Base-by-base conservation (phyloP, 2,797 vertebrate species). In the Cercopithecus mitis region DNA sequence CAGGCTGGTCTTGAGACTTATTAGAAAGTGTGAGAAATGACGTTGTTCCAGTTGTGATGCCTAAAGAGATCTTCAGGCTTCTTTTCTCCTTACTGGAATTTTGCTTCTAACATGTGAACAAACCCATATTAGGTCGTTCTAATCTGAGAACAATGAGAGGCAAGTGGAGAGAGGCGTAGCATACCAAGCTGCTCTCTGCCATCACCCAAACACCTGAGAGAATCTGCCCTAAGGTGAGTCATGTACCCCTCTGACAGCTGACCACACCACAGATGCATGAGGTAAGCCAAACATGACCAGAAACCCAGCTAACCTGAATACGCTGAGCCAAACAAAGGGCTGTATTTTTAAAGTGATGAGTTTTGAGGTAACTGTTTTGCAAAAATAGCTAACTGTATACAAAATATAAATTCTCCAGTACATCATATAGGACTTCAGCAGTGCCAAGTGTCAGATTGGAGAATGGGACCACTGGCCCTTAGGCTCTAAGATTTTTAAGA, bases 371-470 rank as follows among this genome's bases (percentile, higher is more conserved):
- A 25, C 36, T 41, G 3, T 4, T 22, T 8, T 20, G 52, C 64
- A 25, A 36, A 22, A 55, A 24, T 39, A 64, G 36, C 30, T 43
- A 79, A 2, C 7, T 14, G 7, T 7, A 36, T 20, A 9, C 39
- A 25, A 82, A 41, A 36, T 52, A 14, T 11, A 57, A 41, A 27
- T 27, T 11, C 4, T 41, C 13, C n/a, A 41, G 24, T 13, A 1
- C 7, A 5, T 15, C 45, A 30, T 25, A 30, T 15, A n/a, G 27
- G 11, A 25, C 14, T 9, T 22, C 7, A 55, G 17, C 12, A 52
- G 0, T 7, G 17, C 19, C 10, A 12, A 1, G 8, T 11, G 3
- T 64, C 43, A 17, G 7, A 52, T 1, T 9, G 1, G 7, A 41
- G 30, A 47, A 39, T 10, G 76, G 36, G 19, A 10, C 7, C 5